Evolutionary conservation across 2,797 vertebrate species (phyloP).

Genomic region (Monodelphis domestica): DNA sequence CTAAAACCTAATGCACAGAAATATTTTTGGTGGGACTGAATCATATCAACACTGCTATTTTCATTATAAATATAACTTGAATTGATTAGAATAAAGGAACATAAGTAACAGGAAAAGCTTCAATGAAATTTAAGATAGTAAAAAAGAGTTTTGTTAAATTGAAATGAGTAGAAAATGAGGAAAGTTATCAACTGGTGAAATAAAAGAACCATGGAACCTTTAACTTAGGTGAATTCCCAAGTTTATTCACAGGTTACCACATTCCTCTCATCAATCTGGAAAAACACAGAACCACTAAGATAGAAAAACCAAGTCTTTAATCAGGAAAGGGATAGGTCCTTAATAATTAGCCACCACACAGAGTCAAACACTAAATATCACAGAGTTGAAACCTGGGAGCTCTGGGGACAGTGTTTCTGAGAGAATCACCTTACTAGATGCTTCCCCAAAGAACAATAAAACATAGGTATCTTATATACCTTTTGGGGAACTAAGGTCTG

Average conservation of each 20-base stretch:
- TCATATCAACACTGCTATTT: not conserved
- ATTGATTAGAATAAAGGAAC: not conserved
- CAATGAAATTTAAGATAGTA: not conserved
- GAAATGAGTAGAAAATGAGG: constrained; percentile 9
- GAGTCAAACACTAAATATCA: no score
- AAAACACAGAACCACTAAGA: no score
- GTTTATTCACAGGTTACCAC: not conserved
- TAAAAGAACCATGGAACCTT: not conserved
- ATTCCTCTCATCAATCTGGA: no score
- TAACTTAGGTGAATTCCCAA: not conserved
- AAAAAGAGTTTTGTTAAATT: not conserved
- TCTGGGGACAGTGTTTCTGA: no score
- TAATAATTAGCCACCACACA: no score
- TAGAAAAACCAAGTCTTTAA: no score
- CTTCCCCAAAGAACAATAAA: no score
- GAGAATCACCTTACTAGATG: no score
- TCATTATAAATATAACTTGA: not conserved
- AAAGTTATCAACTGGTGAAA: not conserved
- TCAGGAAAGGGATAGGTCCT: no score
- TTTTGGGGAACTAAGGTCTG: no score
- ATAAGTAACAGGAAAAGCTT: not conserved
- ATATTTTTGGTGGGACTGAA: not conserved
- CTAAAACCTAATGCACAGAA: not conserved
- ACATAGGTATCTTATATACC: no score
- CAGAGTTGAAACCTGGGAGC: no score